These are phyloP conservation scores for Eremophila alpestris DNA, from an alignment of 2,797 vertebrate genomes.

Conservation along the genomic window DNA sequence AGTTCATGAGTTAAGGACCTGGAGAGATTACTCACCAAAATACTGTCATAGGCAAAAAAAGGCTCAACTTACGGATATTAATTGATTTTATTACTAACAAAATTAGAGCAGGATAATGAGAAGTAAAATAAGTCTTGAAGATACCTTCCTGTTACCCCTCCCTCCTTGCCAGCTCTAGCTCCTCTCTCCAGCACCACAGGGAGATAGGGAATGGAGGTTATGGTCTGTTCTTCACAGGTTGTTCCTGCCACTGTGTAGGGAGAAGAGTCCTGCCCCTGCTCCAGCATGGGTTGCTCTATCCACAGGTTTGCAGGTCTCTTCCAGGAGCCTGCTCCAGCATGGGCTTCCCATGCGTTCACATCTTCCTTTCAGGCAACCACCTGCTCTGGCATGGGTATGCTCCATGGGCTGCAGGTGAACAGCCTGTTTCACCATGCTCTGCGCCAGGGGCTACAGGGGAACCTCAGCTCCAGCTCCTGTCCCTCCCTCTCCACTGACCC, in stretches of 20 bases:
- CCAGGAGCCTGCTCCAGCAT: background rate
- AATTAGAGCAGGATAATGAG: background rate
- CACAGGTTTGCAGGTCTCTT: background rate
- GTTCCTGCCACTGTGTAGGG: background rate
- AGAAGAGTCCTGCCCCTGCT: background rate
- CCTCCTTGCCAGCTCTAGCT: background rate
- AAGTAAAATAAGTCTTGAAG: background rate
- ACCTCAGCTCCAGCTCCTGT: background rate
- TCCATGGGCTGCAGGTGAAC: background rate
- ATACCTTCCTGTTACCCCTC: background rate
- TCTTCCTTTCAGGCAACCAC: background rate
- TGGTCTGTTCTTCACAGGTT: background rate
- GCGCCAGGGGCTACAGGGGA: background rate
- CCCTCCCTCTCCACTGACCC: background rate
- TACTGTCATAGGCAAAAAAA: background rate
- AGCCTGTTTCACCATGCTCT: too few relatives aligned
- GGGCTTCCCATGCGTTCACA: background rate
- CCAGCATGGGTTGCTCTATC: background rate
- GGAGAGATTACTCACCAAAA: background rate
- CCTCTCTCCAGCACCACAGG: background rate
- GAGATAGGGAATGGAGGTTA: background rate
- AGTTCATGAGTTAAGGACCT: background rate
- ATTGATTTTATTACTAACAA: background rate
- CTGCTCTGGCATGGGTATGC: background rate
- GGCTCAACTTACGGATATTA: background rate